Evolutionary conservation across 2,113 vertebrate species (phyloP).

Genomic region (Oxygymnocypris stewartii): DNA sequence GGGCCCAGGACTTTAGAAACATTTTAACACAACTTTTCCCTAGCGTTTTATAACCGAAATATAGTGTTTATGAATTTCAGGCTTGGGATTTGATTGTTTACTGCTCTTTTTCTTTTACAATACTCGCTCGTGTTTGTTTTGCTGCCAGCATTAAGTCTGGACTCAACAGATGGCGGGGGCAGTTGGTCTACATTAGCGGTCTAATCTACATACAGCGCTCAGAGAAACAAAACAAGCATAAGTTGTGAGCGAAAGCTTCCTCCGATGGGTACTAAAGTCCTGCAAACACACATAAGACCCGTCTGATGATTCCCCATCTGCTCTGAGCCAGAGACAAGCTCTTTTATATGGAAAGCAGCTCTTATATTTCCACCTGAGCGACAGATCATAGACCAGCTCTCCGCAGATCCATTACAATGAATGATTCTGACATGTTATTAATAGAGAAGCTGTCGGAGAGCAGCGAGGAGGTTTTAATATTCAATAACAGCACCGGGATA

Average conservation of each 20-base stretch:
- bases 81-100: background rate
- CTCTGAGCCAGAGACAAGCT: conserved; percentile 51
- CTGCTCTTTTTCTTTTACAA: background rate
- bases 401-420: conserved; percentile 66
- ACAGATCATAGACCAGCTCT: conserved; percentile 59
- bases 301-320: conserved; percentile 38
- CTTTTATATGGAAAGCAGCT: conserved; percentile 68
- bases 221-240: conserved; percentile 36
- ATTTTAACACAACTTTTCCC: no score
- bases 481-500: conserved; percentile 66
- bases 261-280: background rate
- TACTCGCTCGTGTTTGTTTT: background rate
- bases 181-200: conserved; percentile 9
- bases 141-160: background rate
- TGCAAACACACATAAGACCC: conserved; percentile 24
- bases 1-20: no score
- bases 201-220: conserved; percentile 34
- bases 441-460: conserved; percentile 66
- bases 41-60: no score
- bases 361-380: conserved; percentile 68
- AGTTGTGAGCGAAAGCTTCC: conserved; percentile 23
- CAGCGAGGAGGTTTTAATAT: conserved; percentile 58
- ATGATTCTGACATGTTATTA: conserved; percentile 74
- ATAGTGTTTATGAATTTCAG: background rate
- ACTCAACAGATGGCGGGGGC: conserved; percentile 22